A percentile compares a stretch with the other conserved stretches of the same genome.
Conservation (phyloP, 2,888 invertebrate species). For the Carabus problematicus region DNA sequence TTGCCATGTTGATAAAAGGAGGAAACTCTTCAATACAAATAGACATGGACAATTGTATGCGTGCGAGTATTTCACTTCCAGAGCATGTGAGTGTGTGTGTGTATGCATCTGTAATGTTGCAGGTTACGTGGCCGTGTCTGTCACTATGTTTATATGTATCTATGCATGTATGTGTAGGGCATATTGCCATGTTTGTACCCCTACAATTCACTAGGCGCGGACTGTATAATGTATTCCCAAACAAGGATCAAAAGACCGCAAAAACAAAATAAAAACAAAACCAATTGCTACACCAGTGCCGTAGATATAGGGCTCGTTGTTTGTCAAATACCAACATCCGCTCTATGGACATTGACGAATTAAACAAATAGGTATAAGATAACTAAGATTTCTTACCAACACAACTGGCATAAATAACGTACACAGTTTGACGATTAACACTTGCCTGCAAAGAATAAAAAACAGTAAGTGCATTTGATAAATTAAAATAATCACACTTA, state of each 20-base stretch:
- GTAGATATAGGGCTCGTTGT: background rate
- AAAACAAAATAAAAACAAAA: constrained; percentile 21
- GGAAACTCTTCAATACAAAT: constrained; percentile 1
- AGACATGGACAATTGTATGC: no score
- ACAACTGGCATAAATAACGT: no score
- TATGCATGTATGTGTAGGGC: background rate
- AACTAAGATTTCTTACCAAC: background rate
- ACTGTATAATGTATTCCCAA: constrained; percentile 16
- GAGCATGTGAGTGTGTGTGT: background rate
- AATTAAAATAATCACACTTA: no score
- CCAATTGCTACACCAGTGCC: constrained; percentile 5
- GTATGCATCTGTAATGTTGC: background rate
- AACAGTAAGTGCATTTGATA: no score
- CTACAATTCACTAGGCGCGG: background rate
- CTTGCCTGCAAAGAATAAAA: no score
- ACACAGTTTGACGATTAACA: no score
- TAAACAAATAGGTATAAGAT: constrained; percentile 15
- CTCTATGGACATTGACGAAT: constrained; percentile 10
- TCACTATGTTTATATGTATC: no score
- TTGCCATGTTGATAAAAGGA: constrained; percentile 13
- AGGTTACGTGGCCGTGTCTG: background rate
- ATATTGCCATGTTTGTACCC: constrained; percentile 13
- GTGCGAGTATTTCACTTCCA: background rate
- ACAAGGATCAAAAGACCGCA: constrained; percentile 21
- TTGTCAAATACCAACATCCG: background rate